Conservation (phyloP, 2,113 vertebrate species). For the Mobula hypostoma region DNA sequence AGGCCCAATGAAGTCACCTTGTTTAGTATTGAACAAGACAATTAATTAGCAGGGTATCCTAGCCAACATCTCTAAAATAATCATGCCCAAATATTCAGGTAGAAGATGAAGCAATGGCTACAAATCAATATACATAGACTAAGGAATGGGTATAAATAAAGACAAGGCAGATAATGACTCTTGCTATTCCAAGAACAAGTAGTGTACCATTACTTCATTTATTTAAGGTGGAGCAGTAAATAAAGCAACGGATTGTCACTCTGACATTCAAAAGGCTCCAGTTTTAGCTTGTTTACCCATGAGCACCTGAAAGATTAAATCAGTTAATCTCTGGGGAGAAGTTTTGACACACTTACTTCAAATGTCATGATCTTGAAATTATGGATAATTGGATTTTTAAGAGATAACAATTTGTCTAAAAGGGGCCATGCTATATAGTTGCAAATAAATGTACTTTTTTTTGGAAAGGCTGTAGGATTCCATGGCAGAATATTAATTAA, state of each 20-base stretch:
- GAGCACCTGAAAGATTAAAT: neutral
- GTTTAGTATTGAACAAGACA: neutral
- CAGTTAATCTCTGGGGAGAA: neutral
- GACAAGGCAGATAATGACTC: neutral
- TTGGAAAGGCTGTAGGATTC: neutral
- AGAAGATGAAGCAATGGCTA: neutral
- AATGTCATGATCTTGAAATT: neutral
- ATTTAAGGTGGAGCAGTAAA: neutral
- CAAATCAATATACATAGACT: neutral
- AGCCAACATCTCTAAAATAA: neutral
- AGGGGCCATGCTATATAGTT: neutral
- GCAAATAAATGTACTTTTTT: neutral
- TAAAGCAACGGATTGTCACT: neutral
- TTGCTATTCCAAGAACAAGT: neutral
- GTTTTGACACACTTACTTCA: neutral
- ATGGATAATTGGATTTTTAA: neutral
- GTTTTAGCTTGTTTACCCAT: neutral
- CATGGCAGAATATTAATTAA: neutral
- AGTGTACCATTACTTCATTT: neutral
- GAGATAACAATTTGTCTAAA: neutral
- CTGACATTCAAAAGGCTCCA: neutral
- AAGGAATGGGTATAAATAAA: neutral
- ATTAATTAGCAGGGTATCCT: neutral
- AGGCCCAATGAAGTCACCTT: neutral
- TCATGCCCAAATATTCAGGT: neutral